Evolutionary conservation across 2,888 invertebrate genomes (phyloP).

Genomic region (Cephus pygmeus): DNA sequence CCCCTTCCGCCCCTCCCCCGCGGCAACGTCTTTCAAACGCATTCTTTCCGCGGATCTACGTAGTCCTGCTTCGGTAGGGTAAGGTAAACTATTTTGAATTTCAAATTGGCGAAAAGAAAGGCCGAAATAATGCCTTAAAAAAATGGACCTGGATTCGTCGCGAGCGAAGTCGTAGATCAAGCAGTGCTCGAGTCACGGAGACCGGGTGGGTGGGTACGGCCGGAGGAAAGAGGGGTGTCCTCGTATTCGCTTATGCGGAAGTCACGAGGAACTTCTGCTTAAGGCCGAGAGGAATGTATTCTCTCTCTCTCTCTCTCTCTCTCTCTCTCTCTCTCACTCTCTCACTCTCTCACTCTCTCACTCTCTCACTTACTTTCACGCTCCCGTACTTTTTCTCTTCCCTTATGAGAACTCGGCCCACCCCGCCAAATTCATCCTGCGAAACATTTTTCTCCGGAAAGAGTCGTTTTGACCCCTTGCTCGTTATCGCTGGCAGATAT

Average conservation of each 20-base stretch:
- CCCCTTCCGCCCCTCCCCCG: background rate
- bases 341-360: conserved; percentile 11
- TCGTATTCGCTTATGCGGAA: too few relatives aligned
- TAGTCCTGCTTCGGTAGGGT: conserved; percentile 18
- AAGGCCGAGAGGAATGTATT: background rate
- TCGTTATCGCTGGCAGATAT: too few relatives aligned
- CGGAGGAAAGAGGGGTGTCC: too few relatives aligned
- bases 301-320: conserved; percentile 12
- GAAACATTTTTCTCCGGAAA: too few relatives aligned
- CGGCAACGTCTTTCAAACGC: conserved; percentile 8
- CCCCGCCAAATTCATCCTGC: too few relatives aligned
- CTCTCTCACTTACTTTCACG: conserved; percentile 4
- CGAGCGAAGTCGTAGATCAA: conserved; percentile 1
- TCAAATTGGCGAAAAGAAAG: conserved; percentile 47
- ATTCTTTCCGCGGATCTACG: conserved; percentile 3
- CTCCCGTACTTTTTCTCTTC: too few relatives aligned
- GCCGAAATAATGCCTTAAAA: conserved; percentile 27
- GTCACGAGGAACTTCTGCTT: background rate
- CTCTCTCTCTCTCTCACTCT: background rate
- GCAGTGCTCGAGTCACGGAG: conserved; percentile 1
- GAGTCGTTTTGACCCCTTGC: too few relatives aligned
- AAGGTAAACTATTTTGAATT: conserved; percentile 55
- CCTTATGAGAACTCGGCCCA: too few relatives aligned
- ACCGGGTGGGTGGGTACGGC: too few relatives aligned
- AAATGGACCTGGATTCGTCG: conserved; percentile 4